Conservation (phyloP, 2,113 vertebrate species). For the Perccottus glenii region DNA sequence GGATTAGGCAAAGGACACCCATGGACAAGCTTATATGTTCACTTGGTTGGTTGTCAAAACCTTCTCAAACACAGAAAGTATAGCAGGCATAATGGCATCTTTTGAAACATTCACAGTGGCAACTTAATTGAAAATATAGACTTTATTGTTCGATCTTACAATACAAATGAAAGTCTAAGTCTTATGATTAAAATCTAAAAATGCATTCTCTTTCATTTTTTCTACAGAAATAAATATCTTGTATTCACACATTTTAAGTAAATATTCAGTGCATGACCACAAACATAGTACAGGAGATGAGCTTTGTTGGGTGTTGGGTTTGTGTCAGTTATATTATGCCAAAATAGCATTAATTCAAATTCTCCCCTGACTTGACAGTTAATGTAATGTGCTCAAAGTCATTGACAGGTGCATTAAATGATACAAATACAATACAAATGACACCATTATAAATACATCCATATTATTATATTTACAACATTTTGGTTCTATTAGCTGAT, state of each 20-base stretch:
- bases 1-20: conserved; percentile 76
- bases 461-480: conserved; percentile 75
- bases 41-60: conserved; percentile 67
- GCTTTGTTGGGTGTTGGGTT: conserved; percentile 34
- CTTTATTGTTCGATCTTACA: conserved; percentile 82
- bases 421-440: conserved; percentile 64
- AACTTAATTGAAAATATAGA: conserved; percentile 82
- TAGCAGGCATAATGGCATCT: conserved; percentile 52
- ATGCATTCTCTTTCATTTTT: conserved; percentile 42
- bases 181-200: conserved; percentile 66
- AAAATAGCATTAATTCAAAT: conserved; percentile 46
- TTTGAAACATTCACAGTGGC: conserved; percentile 56
- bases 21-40: conserved; percentile 70
- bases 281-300: conserved; percentile 62
- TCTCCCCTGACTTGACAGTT: conserved; percentile 43
- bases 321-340: conserved; percentile 41
- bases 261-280: conserved; percentile 82
- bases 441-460: conserved; percentile 78
- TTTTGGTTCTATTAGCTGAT: conserved; percentile 82
- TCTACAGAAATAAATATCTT: conserved; percentile 81
- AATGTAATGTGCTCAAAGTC: conserved; percentile 44
- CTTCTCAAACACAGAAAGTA: conserved; percentile 55
- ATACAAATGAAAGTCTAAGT: conserved; percentile 75
- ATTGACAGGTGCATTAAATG: conserved; percentile 45
- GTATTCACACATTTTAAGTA: conserved; percentile 71